Base-by-base conservation (phyloP, 1,140 invertebrate species). In the Ceratosolen solmsi region DNA sequence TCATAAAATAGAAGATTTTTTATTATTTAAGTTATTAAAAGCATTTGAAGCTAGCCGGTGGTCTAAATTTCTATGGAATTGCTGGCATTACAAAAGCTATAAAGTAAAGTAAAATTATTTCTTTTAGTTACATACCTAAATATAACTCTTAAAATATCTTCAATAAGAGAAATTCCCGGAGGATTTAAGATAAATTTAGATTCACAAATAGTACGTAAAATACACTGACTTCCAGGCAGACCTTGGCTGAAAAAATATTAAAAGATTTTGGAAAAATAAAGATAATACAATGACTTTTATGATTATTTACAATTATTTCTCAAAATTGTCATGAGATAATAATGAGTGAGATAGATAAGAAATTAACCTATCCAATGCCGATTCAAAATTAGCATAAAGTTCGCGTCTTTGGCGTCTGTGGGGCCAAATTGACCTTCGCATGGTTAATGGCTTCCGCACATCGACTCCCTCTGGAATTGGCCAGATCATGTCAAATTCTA, bases 131-230 rank as follows among this genome's bases (percentile, higher is more conserved):
- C 27, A 60, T 92, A 95, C 94, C 92, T 93, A 82, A 96, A 93
- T 79, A 95, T 87, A 36, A 93, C 92, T 87, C 93, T 92, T 65
- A 95, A 87, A 80, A 95, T 85, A 86, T 96, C 94, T 80, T 95
- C 94, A 22, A 95, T 89, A 73, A 96, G 91, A 27, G 94, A 95
- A 77, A 92, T 88, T 30, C 94, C 94, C 22, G 92, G 92, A 0
- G 93, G 90, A 41, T 92, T 92, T 56, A 95, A 85, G 84, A 93
- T 88, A 68, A 89, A 89, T 82, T 92, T 92, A 13, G 94, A 92
- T 86, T 96, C 95, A 85, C 95, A 96, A 74, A 96, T 93, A 30
- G 93, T 93, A 82, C 94, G 92, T 80, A 95, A 89, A 49, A 96
- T 88, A 88, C 95, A 96, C 30, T 92, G 91, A 33, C 91, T 93